Conservation (phyloP, 2,113 vertebrate species). For the Lepidothrix coronata region DNA sequence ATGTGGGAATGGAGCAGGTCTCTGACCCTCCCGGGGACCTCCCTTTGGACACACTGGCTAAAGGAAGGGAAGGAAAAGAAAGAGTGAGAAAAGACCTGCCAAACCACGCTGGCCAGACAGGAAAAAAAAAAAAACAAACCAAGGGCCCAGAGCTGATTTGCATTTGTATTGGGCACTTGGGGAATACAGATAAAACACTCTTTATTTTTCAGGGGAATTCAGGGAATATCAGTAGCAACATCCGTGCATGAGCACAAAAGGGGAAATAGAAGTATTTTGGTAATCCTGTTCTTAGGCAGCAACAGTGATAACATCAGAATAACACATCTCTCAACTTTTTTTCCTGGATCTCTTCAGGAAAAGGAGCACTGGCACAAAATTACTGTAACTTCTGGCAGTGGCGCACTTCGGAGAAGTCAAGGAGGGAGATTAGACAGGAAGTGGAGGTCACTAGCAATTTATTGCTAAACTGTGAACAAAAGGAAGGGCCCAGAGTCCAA, state of each 20-base stretch:
- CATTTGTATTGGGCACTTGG: slow-evolving; percentile 68
- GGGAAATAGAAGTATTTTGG: neutral
- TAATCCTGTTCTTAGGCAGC: neutral
- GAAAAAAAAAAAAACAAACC: neutral
- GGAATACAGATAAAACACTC: slow-evolving; percentile 62
- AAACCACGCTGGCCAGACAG: slow-evolving; percentile 26
- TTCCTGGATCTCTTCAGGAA: neutral
- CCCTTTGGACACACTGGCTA: neutral
- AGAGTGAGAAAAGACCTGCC: neutral
- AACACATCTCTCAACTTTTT: neutral
- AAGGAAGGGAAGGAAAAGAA: neutral
- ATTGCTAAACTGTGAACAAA: neutral
- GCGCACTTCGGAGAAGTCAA: neutral
- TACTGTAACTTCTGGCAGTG: neutral
- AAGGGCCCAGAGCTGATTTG: slow-evolving; percentile 50
- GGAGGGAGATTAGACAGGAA: neutral
- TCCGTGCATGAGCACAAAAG: slow-evolving; percentile 48
- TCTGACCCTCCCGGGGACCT: neutral
- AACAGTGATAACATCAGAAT: neutral
- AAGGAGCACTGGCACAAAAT: neutral
- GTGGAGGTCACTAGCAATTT: neutral
- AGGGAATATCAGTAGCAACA: slow-evolving; percentile 64
- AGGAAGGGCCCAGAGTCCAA: neutral
- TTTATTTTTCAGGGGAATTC: slow-evolving; percentile 53
- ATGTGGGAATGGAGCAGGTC: slow-evolving; percentile 8